phyloP scores from a whole-genome alignment of 1,140 invertebrate genomes.

The Hermetia illucens region DNA sequence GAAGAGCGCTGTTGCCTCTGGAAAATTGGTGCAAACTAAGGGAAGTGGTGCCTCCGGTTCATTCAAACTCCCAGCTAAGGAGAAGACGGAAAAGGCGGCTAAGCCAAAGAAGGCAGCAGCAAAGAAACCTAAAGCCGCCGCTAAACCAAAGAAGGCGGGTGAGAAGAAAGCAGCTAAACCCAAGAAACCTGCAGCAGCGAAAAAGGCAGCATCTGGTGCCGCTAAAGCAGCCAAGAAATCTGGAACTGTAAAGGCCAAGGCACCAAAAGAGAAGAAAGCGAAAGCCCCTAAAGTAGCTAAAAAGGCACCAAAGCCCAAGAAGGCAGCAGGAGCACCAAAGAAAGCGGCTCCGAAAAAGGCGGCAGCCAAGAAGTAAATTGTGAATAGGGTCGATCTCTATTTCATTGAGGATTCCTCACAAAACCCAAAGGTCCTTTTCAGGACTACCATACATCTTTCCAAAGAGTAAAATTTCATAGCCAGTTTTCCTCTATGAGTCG shows the following conservation, averaged over 20 bases:
- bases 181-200: slow-evolving; percentile 8
- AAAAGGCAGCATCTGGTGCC: slow-evolving; percentile 15
- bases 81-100: slow-evolving; percentile 11
- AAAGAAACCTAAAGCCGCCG: too few relatives aligned
- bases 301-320: too few relatives aligned
- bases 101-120: slow-evolving; percentile 13
- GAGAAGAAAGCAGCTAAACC: slow-evolving; percentile 7
- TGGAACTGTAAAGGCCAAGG: slow-evolving; percentile 10
- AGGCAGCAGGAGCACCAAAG: too few relatives aligned
- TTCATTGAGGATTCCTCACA: too few relatives aligned
- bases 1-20: slow-evolving; percentile 37
- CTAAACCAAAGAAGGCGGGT: slow-evolving; percentile 11
- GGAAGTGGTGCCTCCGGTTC: slow-evolving; percentile 43
- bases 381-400: too few relatives aligned
- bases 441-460: too few relatives aligned
- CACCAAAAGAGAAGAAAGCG: slow-evolving; percentile 9
- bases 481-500: too few relatives aligned
- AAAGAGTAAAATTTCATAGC: too few relatives aligned
- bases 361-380: too few relatives aligned
- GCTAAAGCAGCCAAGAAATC: slow-evolving; percentile 12
- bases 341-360: too few relatives aligned
- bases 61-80: slow-evolving; percentile 36
- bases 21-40: slow-evolving; percentile 39
- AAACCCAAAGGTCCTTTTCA: too few relatives aligned
- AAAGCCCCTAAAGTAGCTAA: slow-evolving; percentile 11